Base-by-base conservation (phyloP, 2,113 vertebrate genomes). In the Chaenogobius annularis region DNA sequence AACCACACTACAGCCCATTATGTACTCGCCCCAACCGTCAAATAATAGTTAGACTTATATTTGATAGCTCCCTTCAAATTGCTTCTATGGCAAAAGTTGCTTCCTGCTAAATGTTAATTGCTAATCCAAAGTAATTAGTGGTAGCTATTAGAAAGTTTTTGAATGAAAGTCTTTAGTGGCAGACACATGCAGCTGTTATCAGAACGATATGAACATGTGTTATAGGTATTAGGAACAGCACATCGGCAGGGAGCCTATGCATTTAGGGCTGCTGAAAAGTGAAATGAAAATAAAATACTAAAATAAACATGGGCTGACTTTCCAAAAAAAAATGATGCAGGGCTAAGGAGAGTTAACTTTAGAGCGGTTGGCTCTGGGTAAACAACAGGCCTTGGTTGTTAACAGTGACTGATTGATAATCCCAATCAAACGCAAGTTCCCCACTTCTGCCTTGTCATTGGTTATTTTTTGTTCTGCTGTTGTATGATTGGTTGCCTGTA, bases 201-300 rank as follows among this genome's bases (percentile, higher is more conserved):
- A 58, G 59, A 61, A 48, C 65, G 70, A 71, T 75, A 79, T 75
- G 43, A 44, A 55, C 46, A 68, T 82, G 69, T 78, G 50, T 76
- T 73, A 56, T 20, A 47, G 72, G 55, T 20, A 61, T 68, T 22
- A 20, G 64, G 68, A 72, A 83, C 58, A 62, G 59, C 62, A 14
- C 66, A 22, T 46, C 61, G 17, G 37, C 58, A n/a, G 66, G 64
- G 54, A 31, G 26, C 26, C 55, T 37, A 37, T 62, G 7, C 26
- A 37, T 35, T 9, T 31, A 17, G 31, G 56, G 67, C 35, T 66
- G 46, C 61, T 70, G 35, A 26, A 48, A 48, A 59, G 35, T 70
- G 47, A 23, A 48, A 62, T 64, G 72, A 71, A 65, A 48, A 74
- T 69, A 5, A 68, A 70, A 69, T 69, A 37, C 23, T 62, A 26